These are phyloP conservation scores for Melanostoma scalare DNA, from an alignment of 2,888 invertebrate species.

Conservation along the genomic window DNA sequence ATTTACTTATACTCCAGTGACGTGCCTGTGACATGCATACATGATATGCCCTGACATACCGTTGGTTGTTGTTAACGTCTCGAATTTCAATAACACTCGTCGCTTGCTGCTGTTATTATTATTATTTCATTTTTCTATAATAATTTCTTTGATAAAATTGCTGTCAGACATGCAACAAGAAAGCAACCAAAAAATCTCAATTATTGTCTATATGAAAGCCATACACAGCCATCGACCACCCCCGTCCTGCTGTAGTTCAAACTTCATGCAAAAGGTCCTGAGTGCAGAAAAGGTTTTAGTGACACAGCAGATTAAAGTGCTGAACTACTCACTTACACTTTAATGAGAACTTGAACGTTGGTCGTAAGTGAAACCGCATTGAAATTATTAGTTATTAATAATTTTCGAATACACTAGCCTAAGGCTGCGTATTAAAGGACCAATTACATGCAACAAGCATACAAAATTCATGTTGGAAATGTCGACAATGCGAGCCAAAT, in stretches of 20 bases:
- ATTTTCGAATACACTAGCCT: constrained; percentile 53
- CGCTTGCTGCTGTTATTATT: constrained; percentile 58
- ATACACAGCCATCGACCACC: constrained; percentile 15
- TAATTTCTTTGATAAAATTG: constrained; percentile 59
- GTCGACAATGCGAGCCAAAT: constrained; percentile 47
- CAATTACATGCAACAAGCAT: constrained; percentile 68
- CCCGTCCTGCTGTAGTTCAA: constrained; percentile 9
- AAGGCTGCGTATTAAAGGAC: constrained; percentile 13
- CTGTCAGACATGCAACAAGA: constrained; percentile 60
- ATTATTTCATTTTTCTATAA: constrained; percentile 24
- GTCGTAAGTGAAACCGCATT: constrained; percentile 69
- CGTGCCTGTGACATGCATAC: constrained; percentile 65
- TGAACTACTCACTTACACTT: constrained; percentile 53
- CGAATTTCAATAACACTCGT: constrained; percentile 68
- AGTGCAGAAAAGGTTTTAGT: constrained; percentile 16
- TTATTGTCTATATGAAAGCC: constrained; percentile 58
- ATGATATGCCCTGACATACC: constrained; percentile 47
- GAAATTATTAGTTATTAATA: constrained; percentile 73
- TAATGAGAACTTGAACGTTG: constrained; percentile 64
- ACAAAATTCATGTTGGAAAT: constrained; percentile 53
- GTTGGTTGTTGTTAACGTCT: constrained; percentile 60
- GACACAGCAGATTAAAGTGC: constrained; percentile 45
- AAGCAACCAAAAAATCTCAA: constrained; percentile 61
- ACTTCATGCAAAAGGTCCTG: background rate
- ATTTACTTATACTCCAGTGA: constrained; percentile 60